Conservation (phyloP, 2,888 invertebrate genomes). For the Eueremaeus valkanovi region DNA sequence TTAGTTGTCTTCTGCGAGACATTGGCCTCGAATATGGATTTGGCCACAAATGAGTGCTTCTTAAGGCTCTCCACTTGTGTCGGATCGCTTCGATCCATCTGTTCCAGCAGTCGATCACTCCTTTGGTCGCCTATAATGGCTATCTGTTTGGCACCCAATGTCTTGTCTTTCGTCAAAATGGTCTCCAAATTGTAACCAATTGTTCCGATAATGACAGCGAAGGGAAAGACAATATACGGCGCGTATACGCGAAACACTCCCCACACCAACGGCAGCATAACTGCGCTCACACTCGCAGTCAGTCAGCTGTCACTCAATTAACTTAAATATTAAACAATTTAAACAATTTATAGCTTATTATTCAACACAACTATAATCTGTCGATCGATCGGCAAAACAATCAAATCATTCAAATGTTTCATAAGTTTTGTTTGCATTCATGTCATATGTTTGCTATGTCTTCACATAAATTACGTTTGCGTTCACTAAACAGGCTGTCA, state of each 20-base stretch:
- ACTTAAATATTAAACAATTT: neutral
- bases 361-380: neutral
- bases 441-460: neutral
- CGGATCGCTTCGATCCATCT: conserved; percentile 49
- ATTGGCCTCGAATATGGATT: conserved; percentile 56
- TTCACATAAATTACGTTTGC: neutral
- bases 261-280: conserved; percentile 58
- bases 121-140: conserved; percentile 45
- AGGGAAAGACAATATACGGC: conserved; percentile 72
- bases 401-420: neutral
- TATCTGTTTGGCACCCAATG: conserved; percentile 41
- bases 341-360: no score
- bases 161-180: conserved; percentile 43
- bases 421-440: no score
- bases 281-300: no score
- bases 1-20: conserved; percentile 47
- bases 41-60: conserved; percentile 59
- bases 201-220: conserved; percentile 74
- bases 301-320: neutral
- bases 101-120: conserved; percentile 43
- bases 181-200: conserved; percentile 80
- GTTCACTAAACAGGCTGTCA: neutral
- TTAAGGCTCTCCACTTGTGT: conserved; percentile 65
- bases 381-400: neutral
- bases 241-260: conserved; percentile 67